Conservation (phyloP, 2,797 vertebrate genomes). For the Martes flavigula region DNA sequence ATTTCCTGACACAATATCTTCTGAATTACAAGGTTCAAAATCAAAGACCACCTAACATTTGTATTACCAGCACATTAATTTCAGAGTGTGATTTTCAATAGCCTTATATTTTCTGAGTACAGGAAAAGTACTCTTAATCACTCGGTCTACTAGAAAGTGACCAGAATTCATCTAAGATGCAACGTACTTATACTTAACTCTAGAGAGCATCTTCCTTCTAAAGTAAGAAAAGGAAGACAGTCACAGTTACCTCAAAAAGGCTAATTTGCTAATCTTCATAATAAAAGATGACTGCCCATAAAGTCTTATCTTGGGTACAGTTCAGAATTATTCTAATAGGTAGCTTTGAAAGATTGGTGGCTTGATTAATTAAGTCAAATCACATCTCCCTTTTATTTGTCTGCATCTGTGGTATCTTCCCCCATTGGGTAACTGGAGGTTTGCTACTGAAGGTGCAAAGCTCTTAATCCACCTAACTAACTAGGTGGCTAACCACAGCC, state of each 20-base stretch:
- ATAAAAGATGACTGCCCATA: conserved; percentile 62
- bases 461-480: not conserved
- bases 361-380: conserved; percentile 77
- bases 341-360: conserved; percentile 78
- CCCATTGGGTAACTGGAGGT: conserved; percentile 75
- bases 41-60: not conserved
- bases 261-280: conserved; percentile 58
- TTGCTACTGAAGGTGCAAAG: conserved; percentile 76
- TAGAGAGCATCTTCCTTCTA: not conserved
- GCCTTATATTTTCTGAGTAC: not conserved
- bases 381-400: conserved; percentile 79
- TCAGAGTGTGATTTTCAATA: not conserved
- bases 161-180: not conserved
- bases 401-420: conserved; percentile 65
- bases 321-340: conserved; percentile 69
- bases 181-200: not conserved
- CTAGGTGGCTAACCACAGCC: not conserved
- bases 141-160: not conserved
- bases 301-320: conserved; percentile 44
- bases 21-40: not conserved
- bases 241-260: conserved; percentile 6
- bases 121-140: not conserved
- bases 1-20: not conserved
- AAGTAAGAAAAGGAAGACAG: not conserved
- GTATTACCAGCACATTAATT: not conserved